Evolutionary conservation across 2,797 vertebrate genomes (phyloP).

Genomic region (Halcyon smyrnensis): DNA sequence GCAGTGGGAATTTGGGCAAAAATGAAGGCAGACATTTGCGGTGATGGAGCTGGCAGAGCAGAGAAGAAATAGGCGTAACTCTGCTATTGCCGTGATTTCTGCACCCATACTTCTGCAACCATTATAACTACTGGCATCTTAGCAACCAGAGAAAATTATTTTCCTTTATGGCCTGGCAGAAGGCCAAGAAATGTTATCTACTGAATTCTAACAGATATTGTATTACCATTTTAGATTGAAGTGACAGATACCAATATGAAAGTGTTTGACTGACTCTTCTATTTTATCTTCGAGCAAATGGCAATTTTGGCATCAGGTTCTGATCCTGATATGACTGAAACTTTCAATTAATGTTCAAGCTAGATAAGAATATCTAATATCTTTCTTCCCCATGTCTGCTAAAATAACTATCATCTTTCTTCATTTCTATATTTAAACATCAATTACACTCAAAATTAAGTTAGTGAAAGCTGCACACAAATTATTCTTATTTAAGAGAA

Average conservation of each 20-base stretch:
- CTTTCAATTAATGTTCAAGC: conserved; percentile 22
- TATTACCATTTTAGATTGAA: conserved; percentile 48
- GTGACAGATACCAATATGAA: background rate
- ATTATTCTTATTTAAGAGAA: conserved; percentile 1
- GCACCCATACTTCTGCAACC: background rate
- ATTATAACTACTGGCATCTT: background rate
- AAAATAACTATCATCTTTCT: conserved; percentile 18
- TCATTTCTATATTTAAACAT: conserved; percentile 66
- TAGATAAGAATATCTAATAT: conserved; percentile 56
- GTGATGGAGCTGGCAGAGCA: background rate
- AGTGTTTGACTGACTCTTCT: background rate
- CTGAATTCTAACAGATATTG: background rate
- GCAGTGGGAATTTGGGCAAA: background rate
- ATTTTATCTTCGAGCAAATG: conserved; percentile 31
- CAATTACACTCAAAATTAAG: conserved; percentile 49
- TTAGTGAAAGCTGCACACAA: conserved; percentile 17
- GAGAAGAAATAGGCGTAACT: background rate
- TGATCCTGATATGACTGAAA: conserved; percentile 23
- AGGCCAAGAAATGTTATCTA: background rate
- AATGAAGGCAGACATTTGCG: background rate
- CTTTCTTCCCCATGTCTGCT: background rate
- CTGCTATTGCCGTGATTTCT: background rate
- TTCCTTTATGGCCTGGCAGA: background rate
- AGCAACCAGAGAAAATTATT: background rate
- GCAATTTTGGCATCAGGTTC: conserved; percentile 5